These are phyloP conservation scores for Syngnathus scovelli DNA, from an alignment of 2,113 vertebrate genomes.

Conservation along the genomic window DNA sequence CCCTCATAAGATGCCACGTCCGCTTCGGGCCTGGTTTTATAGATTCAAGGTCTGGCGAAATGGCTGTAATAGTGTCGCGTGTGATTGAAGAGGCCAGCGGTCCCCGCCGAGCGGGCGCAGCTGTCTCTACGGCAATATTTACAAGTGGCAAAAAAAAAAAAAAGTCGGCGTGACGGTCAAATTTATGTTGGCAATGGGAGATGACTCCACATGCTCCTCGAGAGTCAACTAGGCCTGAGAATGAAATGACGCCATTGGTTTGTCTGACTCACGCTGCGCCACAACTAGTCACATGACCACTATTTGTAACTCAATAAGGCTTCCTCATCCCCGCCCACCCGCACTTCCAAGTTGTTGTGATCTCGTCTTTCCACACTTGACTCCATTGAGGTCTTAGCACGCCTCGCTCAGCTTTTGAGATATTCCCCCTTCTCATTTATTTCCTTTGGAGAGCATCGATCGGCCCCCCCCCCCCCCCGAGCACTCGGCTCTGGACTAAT, in stretches of 20 bases:
- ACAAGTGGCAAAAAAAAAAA: background rate
- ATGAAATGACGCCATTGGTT: background rate
- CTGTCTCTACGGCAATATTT: background rate
- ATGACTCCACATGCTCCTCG: background rate
- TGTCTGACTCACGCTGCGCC: background rate
- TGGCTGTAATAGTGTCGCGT: background rate
- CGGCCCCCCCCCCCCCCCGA: background rate
- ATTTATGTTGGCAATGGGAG: background rate
- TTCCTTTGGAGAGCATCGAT: constrained; percentile 9
- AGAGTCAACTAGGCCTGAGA: background rate
- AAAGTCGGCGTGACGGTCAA: background rate
- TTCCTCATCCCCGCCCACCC: background rate
- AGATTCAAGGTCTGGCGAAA: background rate
- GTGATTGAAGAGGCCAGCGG: background rate
- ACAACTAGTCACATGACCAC: background rate
- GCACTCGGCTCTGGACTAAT: constrained; percentile 6
- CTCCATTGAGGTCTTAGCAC: background rate
- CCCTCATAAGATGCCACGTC: background rate
- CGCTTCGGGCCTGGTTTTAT: background rate
- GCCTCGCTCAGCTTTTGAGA: background rate
- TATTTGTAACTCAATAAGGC: background rate
- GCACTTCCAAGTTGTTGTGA: background rate
- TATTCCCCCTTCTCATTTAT: constrained; percentile 5
- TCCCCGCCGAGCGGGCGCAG: background rate
- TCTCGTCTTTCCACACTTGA: background rate